phyloP scores from a whole-genome alignment of 2,113 vertebrate species.

The Leptosomus discolor region DNA sequence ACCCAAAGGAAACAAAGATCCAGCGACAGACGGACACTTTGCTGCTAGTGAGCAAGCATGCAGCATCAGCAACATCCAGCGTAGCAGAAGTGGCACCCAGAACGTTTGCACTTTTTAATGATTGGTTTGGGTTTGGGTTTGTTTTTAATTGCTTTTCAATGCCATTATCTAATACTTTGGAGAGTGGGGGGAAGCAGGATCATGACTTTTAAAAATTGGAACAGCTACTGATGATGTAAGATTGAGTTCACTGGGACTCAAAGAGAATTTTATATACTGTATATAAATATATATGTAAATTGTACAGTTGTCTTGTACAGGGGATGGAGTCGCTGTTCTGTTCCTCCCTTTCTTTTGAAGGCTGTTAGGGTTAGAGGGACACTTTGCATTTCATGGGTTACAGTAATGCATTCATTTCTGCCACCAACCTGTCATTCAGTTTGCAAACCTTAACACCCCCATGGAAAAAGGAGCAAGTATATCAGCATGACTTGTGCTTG shows the following conservation, averaged over 20 bases:
- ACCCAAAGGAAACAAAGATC: constrained; percentile 10
- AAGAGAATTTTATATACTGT: constrained; percentile 81
- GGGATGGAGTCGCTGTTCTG: constrained; percentile 61
- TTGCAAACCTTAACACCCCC: not conserved
- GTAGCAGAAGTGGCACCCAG: constrained; percentile 66
- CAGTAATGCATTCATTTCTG: constrained; percentile 10
- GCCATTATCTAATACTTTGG: constrained; percentile 64
- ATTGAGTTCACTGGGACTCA: constrained; percentile 63
- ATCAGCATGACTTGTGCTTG: not conserved
- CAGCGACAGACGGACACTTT: not conserved
- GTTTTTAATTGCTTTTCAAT: constrained; percentile 62
- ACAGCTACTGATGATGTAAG: constrained; percentile 80
- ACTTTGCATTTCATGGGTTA: not conserved
- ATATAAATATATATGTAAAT: constrained; percentile 86
- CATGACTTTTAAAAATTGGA: constrained; percentile 54
- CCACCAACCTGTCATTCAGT: not conserved
- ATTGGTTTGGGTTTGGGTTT: constrained; percentile 44
- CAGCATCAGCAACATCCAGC: constrained; percentile 46
- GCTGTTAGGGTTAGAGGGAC: constrained; percentile 4
- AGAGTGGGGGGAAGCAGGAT: constrained; percentile 48
- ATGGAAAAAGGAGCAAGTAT: not conserved
- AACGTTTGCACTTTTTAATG: constrained; percentile 78
- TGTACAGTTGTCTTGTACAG: constrained; percentile 84
- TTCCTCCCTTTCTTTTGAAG: constrained; percentile 27
- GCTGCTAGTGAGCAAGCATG: not conserved